Evolutionary conservation across 2,113 vertebrate genomes (phyloP).

Genomic region (Myotis lucifugus): DNA sequence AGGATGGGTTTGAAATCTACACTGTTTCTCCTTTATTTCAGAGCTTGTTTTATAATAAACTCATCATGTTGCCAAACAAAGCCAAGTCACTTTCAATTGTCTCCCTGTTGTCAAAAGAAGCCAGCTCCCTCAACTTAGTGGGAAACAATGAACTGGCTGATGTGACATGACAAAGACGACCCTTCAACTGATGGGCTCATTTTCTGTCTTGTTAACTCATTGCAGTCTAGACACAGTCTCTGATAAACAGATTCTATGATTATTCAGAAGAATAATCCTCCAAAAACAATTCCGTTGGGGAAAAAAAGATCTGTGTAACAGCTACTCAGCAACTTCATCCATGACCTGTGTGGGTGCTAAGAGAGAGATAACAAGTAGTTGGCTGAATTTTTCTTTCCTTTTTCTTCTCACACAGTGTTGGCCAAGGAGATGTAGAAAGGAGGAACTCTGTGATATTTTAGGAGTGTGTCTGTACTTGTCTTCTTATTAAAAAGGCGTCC

Average conservation of each 20-base stretch:
- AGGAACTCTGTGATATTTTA: background rate
- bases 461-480: background rate
- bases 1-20: background rate
- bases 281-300: background rate
- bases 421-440: background rate
- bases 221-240: background rate
- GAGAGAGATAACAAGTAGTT: background rate
- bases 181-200: background rate
- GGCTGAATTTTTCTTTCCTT: background rate
- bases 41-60: constrained; percentile 39
- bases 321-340: background rate
- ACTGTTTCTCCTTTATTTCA: background rate
- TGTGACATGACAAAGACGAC: background rate
- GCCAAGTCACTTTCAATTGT: background rate
- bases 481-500: background rate
- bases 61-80: background rate
- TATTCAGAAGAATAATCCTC: background rate
- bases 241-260: background rate
- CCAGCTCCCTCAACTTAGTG: background rate
- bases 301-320: background rate
- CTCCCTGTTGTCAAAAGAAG: background rate
- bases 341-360: background rate
- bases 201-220: constrained; percentile 29
- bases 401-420: background rate
- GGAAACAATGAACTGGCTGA: background rate